Conservation (phyloP, 1,140 invertebrate species). For the Brachionus paranguensis region DNA sequence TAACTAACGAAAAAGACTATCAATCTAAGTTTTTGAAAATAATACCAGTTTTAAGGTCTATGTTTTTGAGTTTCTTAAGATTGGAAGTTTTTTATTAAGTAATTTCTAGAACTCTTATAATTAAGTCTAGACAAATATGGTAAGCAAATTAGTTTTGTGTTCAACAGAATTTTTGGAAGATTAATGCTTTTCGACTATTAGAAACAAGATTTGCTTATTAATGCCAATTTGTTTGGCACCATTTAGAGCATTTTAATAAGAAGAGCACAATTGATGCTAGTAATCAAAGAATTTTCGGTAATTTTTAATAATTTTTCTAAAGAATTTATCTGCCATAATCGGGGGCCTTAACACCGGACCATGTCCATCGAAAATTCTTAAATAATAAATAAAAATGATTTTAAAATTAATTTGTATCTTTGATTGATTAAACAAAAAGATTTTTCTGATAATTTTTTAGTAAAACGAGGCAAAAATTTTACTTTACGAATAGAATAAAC, state of each 20-base stretch:
- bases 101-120: neutral
- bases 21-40: neutral
- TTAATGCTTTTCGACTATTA: neutral
- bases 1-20: neutral
- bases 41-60: neutral
- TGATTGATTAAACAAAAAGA: too few relatives aligned
- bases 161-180: neutral
- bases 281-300: too few relatives aligned
- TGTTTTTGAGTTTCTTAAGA: neutral
- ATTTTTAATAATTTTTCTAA: too few relatives aligned
- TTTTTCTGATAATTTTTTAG: neutral
- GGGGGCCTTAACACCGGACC: too few relatives aligned
- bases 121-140: neutral
- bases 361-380: too few relatives aligned
- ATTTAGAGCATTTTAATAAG: neutral
- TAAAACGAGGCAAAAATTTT: neutral
- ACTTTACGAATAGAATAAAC: neutral
- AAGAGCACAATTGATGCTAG: too few relatives aligned
- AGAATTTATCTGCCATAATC: too few relatives aligned
- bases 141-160: neutral
- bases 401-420: too few relatives aligned
- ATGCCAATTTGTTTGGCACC: neutral
- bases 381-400: too few relatives aligned
- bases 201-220: neutral
- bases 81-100: neutral